Base-by-base conservation (phyloP, 1,140 invertebrate species). In the Drosophila kepulauana region DNA sequence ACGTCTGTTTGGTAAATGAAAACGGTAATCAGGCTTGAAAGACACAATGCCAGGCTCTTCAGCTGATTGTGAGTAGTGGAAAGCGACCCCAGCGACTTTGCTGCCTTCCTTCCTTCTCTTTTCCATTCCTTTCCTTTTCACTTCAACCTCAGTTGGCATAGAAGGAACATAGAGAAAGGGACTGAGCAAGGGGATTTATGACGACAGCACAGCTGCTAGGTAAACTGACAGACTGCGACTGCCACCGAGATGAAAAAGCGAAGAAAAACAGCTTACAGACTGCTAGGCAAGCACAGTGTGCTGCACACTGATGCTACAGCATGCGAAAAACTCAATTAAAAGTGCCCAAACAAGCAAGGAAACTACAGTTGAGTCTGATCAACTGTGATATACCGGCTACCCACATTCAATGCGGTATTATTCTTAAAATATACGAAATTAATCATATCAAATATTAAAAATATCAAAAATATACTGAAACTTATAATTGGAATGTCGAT, bases 1-100 rank as follows among this genome's bases (percentile, higher is more conserved):
- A 87, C 80, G 84, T 88, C 84, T 87, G 84, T 88, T 87, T 87
- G 80, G 80, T 78, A 88, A 88, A 84, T 88, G 84, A 80, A 88
- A 87, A 79, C 84, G 84, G 84, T 87, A 87, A 87, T 87, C 84
- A 87, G 84, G 72, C 84, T 86, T 87, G 82, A 87, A 87, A 87
- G 84, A 82, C 82, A 82, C 82, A 87, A 87, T 88, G 79, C 74
- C 69, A 80, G 74, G 51, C 76, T 73, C 62, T 81, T 71, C 51
- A 74, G 45, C 56, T 82, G 82, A 86, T 86, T 85, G 82, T 81
- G 51, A 67, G 69, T 69, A 67, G 77, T 65, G 54, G 51, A 58
- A 73, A 67, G 63, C 63, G 63, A 41, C 43, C 51, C 33, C 51
- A 49, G 45, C 41, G 25, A 5, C 30, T 6, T 25, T 25, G 13